These are phyloP conservation scores for Chaunax sp. DNA, from an alignment of 2,797 vertebrate species.

Conservation along the genomic window DNA sequence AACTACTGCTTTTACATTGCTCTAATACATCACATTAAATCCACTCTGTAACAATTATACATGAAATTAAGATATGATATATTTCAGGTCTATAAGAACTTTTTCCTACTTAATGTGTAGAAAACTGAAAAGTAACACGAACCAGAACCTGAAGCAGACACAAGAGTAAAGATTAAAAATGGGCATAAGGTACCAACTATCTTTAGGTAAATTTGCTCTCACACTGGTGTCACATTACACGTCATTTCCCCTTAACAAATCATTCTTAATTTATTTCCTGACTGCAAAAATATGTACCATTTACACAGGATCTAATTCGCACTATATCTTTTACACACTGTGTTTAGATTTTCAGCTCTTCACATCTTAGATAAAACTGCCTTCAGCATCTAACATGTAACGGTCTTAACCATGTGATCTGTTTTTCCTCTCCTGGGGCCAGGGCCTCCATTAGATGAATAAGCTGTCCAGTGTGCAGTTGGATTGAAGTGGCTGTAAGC, in stretches of 20 bases:
- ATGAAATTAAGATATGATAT: background rate
- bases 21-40: constrained; percentile 6
- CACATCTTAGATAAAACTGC: background rate
- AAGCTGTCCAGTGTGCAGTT: constrained; percentile 36
- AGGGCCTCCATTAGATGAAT: constrained; percentile 36
- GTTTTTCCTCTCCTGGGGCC: constrained; percentile 1
- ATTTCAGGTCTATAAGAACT: background rate
- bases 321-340: constrained; percentile 19
- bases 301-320: background rate
- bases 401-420: constrained; percentile 30
- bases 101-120: background rate
- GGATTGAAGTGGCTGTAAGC: constrained; percentile 41
- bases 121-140: no score
- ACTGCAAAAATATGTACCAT: constrained; percentile 4
- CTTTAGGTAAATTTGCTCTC: no score
- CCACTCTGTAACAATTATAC: no score
- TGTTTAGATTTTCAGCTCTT: no score
- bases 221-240: background rate
- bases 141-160: background rate
- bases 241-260: no score
- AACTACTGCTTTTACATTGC: constrained; percentile 41
- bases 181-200: no score
- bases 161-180: background rate
- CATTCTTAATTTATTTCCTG: constrained; percentile 2
- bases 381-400: constrained; percentile 27